A percentile compares a stretch with the other conserved stretches of the same genome.
Conservation (phyloP, 2,888 invertebrate species). For the Apomyelois bistriatella region DNA sequence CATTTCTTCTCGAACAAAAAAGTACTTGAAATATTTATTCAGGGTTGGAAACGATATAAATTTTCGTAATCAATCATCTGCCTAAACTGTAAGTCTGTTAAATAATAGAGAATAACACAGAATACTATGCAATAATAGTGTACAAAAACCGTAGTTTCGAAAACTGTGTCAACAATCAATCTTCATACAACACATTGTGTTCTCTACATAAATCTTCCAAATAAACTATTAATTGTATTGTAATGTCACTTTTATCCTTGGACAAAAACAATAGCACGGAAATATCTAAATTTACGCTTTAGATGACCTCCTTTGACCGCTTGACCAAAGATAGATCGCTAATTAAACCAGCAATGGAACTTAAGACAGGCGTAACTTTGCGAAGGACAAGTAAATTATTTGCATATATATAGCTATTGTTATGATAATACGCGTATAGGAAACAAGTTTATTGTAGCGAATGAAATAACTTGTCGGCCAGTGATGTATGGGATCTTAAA, state of each 20-base stretch:
- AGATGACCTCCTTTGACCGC: constrained; percentile 19
- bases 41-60: no score
- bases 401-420: constrained; percentile 27
- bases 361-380: constrained; percentile 30
- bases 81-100: no score
- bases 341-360: constrained; percentile 29
- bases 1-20: no score
- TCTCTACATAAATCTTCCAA: constrained; percentile 25
- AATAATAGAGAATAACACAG: no score
- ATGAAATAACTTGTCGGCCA: constrained; percentile 16
- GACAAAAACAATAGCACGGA: constrained; percentile 35
- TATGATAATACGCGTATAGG: constrained; percentile 3
- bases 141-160: no score
- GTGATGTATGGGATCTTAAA: constrained; percentile 5
- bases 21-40: no score
- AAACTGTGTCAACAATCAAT: constrained; percentile 3
- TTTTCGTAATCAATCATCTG: no score
- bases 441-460: constrained; percentile 12
- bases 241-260: constrained; percentile 38
- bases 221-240: constrained; percentile 40
- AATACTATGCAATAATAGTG: no score
- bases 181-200: constrained; percentile 1
- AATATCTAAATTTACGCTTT: constrained; percentile 23
- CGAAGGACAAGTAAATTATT: constrained; percentile 23
- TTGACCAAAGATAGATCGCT: constrained; percentile 21